Evolutionary conservation across 2,113 vertebrate genomes (phyloP).

Genomic region (Sebastes fasciatus): DNA sequence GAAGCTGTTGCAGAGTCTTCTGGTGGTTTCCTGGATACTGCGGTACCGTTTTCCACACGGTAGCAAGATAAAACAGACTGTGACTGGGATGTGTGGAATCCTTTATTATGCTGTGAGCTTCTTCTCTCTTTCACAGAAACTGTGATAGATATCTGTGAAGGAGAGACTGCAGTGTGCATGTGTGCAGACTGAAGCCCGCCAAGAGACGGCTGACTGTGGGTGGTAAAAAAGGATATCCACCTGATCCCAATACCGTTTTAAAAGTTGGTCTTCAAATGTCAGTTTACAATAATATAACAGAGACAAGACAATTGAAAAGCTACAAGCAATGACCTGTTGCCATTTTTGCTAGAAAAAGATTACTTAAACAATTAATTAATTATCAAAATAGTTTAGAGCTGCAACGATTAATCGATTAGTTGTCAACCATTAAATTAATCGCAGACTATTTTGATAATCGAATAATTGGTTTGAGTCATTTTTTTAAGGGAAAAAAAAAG

Average conservation of each 20-base stretch:
- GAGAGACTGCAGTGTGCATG: not conserved
- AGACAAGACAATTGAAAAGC: not conserved
- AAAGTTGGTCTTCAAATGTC: not conserved
- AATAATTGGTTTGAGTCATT: too few relatives aligned
- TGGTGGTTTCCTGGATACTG: conserved; percentile 41
- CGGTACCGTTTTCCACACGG: conserved; percentile 28
- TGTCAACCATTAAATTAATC: too few relatives aligned
- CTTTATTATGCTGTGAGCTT: conserved; percentile 22
- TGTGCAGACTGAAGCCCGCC: conserved; percentile 11
- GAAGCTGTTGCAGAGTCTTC: conserved; percentile 3
- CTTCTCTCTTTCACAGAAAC: not conserved
- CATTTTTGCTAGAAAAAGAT: not conserved
- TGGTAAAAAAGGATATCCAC: not conserved
- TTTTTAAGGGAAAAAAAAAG: too few relatives aligned
- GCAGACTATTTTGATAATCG: too few relatives aligned
- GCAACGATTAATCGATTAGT: too few relatives aligned
- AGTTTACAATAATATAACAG: not conserved
- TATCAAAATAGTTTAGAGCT: not conserved
- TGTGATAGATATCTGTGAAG: conserved; percentile 26
- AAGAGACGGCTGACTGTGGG: not conserved
- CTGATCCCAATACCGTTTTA: conserved; percentile 6
- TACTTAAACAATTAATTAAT: not conserved
- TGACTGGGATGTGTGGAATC: conserved; percentile 33
- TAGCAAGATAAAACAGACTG: conserved; percentile 11
- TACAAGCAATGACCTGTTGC: not conserved